Evolutionary conservation across 2,797 vertebrate species (phyloP), one percentile per base, ranked within the genome.

Genomic region (Melanogrammus aeglefinus): DNA sequence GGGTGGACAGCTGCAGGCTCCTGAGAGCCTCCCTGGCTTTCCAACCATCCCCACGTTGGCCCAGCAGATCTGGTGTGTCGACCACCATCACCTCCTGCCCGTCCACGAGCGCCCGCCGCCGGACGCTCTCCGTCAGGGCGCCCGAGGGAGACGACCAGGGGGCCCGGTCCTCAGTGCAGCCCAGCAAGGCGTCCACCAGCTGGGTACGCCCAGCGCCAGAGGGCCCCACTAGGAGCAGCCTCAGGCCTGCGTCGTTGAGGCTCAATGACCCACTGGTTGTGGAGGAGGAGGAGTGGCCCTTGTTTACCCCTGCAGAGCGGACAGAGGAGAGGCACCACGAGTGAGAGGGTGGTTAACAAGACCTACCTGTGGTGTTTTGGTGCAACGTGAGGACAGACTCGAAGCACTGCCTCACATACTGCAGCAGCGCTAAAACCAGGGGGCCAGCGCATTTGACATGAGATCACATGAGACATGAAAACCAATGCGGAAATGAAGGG

Each of bases 1-100:
- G 92, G 66, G 80, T 74, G 36, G 83, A 21, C 0, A 93, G 88
- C 83, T 92, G 92, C 16, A 94, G 82, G 82, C 92, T 90, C 86
- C 88, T 88, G 6, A 94, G 83, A 77, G 90, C 89, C 83, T 93
- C 91, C 66, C n/a, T 76, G 6, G 90, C 91, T 82, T 84, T 90
- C 4, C 36, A 76, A 6, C 5, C n/a, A 47, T 75, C 78, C 21
- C 24, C 16, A 0, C 86, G 89, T 0, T 38, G 1, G 1, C 89
- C 90, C 27, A 94, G 80, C 63, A 94, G 77, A 83, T 93, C 92
- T 0, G 92, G 92, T 21, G 92, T 92, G 81, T 93, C 85, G 1
- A 94, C 79, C 33, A 92, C 78, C 0, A 75, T 88, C 0, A 94
- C 74, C 41, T 89, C 86, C 72, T 75, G 79, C 0, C 86, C 82